Base-by-base conservation (phyloP, 2,888 invertebrate species). In the Aradus depressus region DNA sequence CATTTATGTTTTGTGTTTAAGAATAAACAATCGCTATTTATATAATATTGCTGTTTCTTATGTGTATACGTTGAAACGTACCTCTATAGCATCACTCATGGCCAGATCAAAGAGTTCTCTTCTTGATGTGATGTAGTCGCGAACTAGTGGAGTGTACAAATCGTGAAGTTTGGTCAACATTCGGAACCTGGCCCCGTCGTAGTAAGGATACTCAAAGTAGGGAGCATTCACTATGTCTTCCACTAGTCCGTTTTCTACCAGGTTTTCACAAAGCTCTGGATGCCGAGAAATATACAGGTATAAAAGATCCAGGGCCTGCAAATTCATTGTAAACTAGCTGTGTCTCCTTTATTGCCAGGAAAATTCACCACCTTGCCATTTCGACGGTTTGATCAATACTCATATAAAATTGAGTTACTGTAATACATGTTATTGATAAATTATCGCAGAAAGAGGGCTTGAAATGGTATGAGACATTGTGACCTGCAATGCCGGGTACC, bases 181-280 rank as follows among this genome's bases (percentile, higher is more conserved):
- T n/a, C 47, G 28, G 37, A 28, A 47, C 12, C 47, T 35, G 1
- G 23, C 26, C 10, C 37, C 47, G 28, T 47, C 38, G 23, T 47
- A 47, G n/a, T 37, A 47, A 5, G 47, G 47, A 14, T 38, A 5
- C 23, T 14, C 25, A 18, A 31, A 10, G 2, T 22, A n/a, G 2
- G 23, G 19, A 6, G 22, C 12, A 3, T 39, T 14, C 2, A 28
- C 4, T 16, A 50, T 12, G 16, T 23, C 21, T n/a, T 32, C 42
- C 4, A 50, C 8, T 12, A 42, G 6, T 3, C 42, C 50, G 18
- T 25, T 14, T 3, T 34, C n/a, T 2, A 50, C 16, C 2, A 42
- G 41, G 16, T 23, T 2, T 3, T 22, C 19, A 23, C 42, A 41
- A 16, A 41, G 21, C 4, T 42, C 34, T 19, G 21, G 32, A 14